A percentile compares a stretch with the other conserved stretches of the same genome.
Evolutionary conservation across 2,797 vertebrate species (phyloP).

Genomic region (Philypnodon macrostomus): DNA sequence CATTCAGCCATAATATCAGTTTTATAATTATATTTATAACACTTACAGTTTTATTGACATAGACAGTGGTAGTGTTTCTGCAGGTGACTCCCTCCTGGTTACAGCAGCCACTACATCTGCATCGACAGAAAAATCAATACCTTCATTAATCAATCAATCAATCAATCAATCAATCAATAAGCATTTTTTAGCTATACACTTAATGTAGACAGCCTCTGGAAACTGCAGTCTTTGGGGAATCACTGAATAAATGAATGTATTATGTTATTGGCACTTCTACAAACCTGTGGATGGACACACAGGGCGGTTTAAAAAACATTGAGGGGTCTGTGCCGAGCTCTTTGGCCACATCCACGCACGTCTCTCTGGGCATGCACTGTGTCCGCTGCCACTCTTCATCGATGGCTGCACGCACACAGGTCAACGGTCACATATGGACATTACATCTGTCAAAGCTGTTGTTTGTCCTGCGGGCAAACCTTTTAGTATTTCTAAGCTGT

Average conservation of each 20-base stretch:
- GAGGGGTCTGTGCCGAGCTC: constrained; percentile 87
- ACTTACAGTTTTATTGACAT: constrained; percentile 92
- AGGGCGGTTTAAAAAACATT: constrained; percentile 95
- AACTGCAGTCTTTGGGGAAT: too few species aligned
- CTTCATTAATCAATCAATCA: too few species aligned
- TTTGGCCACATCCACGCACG: constrained; percentile 90
- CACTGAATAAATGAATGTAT: too few species aligned
- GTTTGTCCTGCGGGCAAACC: constrained; percentile 56
- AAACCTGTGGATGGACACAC: constrained; percentile 87
- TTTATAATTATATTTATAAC: too few species aligned
- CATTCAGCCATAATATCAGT: too few species aligned
- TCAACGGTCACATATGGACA: not conserved
- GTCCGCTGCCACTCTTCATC: constrained; percentile 97
- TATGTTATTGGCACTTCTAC: too few species aligned
- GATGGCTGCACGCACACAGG: constrained; percentile 76
- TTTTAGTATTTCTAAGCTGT: constrained; percentile 90
- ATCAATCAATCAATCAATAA: too few species aligned
- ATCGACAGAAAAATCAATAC: too few species aligned
- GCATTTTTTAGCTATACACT: too few species aligned
- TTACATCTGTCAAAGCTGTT: not conserved
- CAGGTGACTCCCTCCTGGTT: constrained; percentile 90
- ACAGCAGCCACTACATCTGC: constrained; percentile 89
- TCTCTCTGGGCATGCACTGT: constrained; percentile 92
- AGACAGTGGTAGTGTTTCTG: constrained; percentile 87
- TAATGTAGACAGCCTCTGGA: too few species aligned